These are phyloP conservation scores for Melipona beecheii DNA, from an alignment of 2,888 invertebrate genomes.

Conservation along the genomic window DNA sequence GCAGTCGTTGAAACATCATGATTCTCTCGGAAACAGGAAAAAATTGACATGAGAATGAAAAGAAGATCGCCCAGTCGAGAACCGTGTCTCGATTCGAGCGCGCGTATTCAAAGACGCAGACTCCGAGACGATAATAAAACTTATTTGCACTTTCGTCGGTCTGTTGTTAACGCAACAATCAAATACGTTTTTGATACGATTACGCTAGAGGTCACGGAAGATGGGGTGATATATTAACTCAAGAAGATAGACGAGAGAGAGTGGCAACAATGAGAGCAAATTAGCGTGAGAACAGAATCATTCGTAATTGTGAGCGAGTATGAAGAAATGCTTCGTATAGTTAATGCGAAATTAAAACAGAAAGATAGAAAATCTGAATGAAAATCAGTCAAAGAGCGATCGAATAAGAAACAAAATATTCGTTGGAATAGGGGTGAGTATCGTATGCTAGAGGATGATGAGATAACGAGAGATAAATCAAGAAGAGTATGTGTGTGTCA, in stretches of 20 bases:
- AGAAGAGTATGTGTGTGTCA: neutral
- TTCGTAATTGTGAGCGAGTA: neutral
- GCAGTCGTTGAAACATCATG: neutral
- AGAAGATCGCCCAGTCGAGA: neutral
- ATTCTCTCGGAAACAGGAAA: neutral
- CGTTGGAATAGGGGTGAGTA: neutral
- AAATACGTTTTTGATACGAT: constrained; percentile 57
- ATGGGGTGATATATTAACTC: constrained; percentile 44
- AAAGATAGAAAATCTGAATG: neutral
- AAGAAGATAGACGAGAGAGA: constrained; percentile 13
- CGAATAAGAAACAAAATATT: neutral
- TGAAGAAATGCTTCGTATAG: neutral
- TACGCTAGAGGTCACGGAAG: constrained; percentile 38
- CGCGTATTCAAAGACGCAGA: neutral
- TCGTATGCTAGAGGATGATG: neutral
- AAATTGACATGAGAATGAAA: neutral
- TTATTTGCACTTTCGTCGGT: constrained; percentile 56
- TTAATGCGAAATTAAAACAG: neutral
- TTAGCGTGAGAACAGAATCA: neutral
- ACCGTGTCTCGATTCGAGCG: neutral
- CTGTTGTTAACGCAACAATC: constrained; percentile 48
- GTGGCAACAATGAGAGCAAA: neutral
- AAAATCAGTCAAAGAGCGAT: neutral
- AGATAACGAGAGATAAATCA: constrained; percentile 30
- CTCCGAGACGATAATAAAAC: constrained; percentile 23